These are phyloP conservation scores for Trichopria drosophilae DNA, from an alignment of 2,888 invertebrate genomes.

Conservation along the genomic window DNA sequence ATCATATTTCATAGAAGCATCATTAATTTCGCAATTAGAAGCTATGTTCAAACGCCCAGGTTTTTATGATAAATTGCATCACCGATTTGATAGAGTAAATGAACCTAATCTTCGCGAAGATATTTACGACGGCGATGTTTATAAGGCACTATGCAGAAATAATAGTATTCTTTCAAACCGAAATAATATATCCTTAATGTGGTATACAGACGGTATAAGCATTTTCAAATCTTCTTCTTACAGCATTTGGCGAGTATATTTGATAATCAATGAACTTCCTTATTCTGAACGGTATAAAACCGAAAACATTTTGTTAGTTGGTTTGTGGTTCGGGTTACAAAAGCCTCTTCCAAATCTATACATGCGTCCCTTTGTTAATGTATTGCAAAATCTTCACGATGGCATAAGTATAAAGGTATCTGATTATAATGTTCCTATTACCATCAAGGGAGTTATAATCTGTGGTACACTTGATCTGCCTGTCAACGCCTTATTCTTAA, in stretches of 20 bases:
- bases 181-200: too few species aligned
- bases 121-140: too few species aligned
- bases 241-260: slow-evolving; percentile 25
- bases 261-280: slow-evolving; percentile 14
- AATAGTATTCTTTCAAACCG: too few species aligned
- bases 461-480: slow-evolving; percentile 20
- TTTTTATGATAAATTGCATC: neutral
- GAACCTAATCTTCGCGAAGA: too few species aligned
- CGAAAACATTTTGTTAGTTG: slow-evolving; percentile 16
- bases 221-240: too few species aligned
- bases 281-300: slow-evolving; percentile 6
- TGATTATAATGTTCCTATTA: too few species aligned
- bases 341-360: slow-evolving; percentile 7
- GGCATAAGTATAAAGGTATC: too few species aligned
- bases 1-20: neutral
- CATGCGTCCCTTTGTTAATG: too few species aligned
- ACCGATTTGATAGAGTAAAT: too few species aligned
- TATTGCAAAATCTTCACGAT: too few species aligned
- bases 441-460: slow-evolving; percentile 14
- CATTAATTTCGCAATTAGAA: neutral
- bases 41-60: neutral
- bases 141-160: too few species aligned
- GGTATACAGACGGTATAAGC: too few species aligned
- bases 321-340: slow-evolving; percentile 8
- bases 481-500: slow-evolving; percentile 19